Conservation (phyloP, 92 coral and sea anemone genomes). For the Pocillopora meandrina region DNA sequence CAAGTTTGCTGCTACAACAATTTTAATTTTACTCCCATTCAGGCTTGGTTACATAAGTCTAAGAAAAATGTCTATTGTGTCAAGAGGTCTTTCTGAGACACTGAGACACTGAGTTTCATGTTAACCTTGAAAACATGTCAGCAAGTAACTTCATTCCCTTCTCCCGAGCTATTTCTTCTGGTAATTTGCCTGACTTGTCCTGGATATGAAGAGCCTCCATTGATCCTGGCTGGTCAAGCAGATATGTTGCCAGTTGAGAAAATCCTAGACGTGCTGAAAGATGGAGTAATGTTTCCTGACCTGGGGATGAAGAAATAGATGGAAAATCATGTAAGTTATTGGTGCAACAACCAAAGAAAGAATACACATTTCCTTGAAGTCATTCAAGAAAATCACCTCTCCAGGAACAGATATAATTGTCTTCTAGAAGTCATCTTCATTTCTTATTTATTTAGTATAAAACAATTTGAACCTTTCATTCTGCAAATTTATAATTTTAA, state of each 20-base stretch:
- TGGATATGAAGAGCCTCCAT: slow-evolving; percentile 59
- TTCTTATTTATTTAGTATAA: too few relatives aligned
- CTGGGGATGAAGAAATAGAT: slow-evolving; percentile 27
- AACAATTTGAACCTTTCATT: too few relatives aligned
- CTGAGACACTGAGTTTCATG: neutral
- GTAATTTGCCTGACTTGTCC: slow-evolving; percentile 76
- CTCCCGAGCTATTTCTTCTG: slow-evolving; percentile 77
- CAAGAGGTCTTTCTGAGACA: too few relatives aligned
- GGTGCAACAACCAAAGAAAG: too few relatives aligned
- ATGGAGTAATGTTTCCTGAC: slow-evolving; percentile 85
- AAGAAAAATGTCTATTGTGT: neutral
- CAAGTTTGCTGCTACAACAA: too few relatives aligned
- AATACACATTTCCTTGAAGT: too few relatives aligned
- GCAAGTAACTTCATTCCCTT: slow-evolving; percentile 71
- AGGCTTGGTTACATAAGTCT: neutral
- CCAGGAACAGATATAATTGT: too few relatives aligned
- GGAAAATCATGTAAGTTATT: neutral
- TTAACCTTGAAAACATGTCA: slow-evolving; percentile 72
- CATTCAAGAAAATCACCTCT: too few relatives aligned
- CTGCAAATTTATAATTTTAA: too few relatives aligned
- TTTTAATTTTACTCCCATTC: too few relatives aligned
- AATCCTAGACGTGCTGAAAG: slow-evolving; percentile 82
- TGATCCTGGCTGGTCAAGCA: slow-evolving; percentile 86
- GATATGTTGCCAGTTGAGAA: slow-evolving; percentile 72
- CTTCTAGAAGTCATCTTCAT: too few relatives aligned